These are phyloP conservation scores for Onychostoma macrolepis DNA, from an alignment of 2,113 vertebrate genomes.

Conservation along the genomic window DNA sequence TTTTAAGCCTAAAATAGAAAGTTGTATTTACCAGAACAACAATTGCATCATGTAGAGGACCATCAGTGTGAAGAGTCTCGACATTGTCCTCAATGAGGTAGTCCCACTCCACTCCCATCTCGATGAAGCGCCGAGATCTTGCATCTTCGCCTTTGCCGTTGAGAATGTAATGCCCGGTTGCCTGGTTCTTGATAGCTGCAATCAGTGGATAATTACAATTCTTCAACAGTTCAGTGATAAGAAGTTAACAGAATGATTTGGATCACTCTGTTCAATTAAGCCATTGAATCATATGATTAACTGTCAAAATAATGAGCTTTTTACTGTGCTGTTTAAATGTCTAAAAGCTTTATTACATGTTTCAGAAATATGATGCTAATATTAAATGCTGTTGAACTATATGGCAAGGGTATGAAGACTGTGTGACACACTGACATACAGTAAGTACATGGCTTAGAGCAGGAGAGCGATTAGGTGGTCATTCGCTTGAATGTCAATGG, in stretches of 20 bases:
- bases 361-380: background rate
- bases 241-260: background rate
- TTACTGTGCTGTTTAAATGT: background rate
- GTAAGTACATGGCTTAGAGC: background rate
- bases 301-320: background rate
- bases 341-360: background rate
- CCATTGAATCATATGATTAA: too few species aligned
- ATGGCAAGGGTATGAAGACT: background rate
- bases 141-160: constrained; percentile 91
- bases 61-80: constrained; percentile 91
- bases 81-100: constrained; percentile 86
- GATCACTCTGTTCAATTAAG: background rate
- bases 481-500: constrained; percentile 40
- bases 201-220: constrained; percentile 59
- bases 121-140: constrained; percentile 89
- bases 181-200: constrained; percentile 98
- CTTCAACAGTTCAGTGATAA: background rate
- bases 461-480: constrained; percentile 11
- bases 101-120: constrained; percentile 94
- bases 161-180: constrained; percentile 95
- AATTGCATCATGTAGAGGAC: constrained; percentile 88
- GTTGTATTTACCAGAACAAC: constrained; percentile 87
- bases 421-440: constrained; percentile 2
- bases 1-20: background rate
- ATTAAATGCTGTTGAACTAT: background rate